Evolutionary conservation across 2,888 invertebrate genomes (phyloP).

Genomic region (Drosophila fulvimacula): DNA sequence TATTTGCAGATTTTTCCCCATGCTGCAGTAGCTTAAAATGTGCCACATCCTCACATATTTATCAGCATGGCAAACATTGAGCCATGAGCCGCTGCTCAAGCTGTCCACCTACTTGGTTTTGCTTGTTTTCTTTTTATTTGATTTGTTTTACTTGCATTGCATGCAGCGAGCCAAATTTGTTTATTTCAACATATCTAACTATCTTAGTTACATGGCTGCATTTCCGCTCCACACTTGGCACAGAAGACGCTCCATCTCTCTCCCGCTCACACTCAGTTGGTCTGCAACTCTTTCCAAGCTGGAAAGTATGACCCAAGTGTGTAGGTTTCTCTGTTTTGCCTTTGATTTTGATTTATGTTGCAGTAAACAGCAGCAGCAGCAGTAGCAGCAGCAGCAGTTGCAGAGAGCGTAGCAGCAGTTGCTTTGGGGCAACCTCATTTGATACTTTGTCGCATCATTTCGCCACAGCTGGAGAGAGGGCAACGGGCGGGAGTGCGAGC

Average conservation of each 20-base stretch:
- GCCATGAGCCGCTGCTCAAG: constrained; percentile 31
- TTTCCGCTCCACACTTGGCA: constrained; percentile 46
- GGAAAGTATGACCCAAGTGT: constrained; percentile 35
- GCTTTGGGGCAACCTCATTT: constrained; percentile 68
- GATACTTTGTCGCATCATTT: constrained; percentile 79
- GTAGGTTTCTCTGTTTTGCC: constrained; percentile 57
- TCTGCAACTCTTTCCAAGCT: neutral
- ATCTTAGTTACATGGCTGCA: constrained; percentile 65
- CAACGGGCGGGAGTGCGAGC: neutral
- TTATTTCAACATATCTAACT: constrained; percentile 66
- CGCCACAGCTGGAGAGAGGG: constrained; percentile 37
- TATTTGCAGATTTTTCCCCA: constrained; percentile 3
- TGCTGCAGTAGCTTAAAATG: constrained; percentile 5
- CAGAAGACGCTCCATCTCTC: constrained; percentile 1
- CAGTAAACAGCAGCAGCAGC: constrained; percentile 60
- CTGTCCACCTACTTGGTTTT: constrained; percentile 37
- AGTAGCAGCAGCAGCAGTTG: constrained; percentile 32
- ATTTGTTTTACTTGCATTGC: neutral
- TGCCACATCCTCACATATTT: constrained; percentile 28
- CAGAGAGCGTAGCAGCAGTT: constrained; percentile 21
- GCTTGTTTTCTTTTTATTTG: neutral
- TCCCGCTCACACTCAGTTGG: neutral
- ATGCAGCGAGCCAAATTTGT: constrained; percentile 57
- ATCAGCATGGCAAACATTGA: constrained; percentile 33
- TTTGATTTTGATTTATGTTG: constrained; percentile 78